A percentile compares a stretch with the other conserved stretches of the same genome.
Conservation (phyloP, 1,140 invertebrate genomes). For the Pemphigus obesinymphae region DNA sequence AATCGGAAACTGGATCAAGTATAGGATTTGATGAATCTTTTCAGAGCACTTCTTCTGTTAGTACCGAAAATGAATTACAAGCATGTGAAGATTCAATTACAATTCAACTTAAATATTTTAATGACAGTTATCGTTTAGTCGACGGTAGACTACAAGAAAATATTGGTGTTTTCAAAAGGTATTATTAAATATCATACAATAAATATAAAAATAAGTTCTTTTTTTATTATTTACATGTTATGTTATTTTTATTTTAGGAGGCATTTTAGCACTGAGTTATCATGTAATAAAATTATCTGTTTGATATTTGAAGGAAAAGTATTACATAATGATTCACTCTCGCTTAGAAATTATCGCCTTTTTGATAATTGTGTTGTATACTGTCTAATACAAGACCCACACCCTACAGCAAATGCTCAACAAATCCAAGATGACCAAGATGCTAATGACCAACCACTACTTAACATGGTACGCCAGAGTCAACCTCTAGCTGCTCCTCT, state of each 20-base stretch:
- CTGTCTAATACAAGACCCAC: constrained; percentile 68
- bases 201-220: background rate
- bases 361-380: constrained; percentile 84
- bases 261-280: constrained; percentile 74
- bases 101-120: constrained; percentile 79
- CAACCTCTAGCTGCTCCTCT: constrained; percentile 49
- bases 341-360: constrained; percentile 71
- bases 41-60: background rate
- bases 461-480: constrained; percentile 49
- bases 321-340: constrained; percentile 67
- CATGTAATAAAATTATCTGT: constrained; percentile 69
- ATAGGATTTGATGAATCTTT: background rate
- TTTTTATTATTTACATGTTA: background rate
- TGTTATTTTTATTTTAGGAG: constrained; percentile 57
- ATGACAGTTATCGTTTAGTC: constrained; percentile 77
- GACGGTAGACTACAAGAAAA: constrained; percentile 68
- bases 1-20: background rate
- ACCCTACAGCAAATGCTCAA: constrained; percentile 46
- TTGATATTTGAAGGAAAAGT: constrained; percentile 85
- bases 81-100: constrained; percentile 55
- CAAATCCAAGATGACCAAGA: constrained; percentile 44
- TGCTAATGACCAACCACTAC: constrained; percentile 49
- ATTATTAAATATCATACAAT: constrained; percentile 40
- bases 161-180: constrained; percentile 85
- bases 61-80: background rate